Evolutionary conservation across 2,113 vertebrate genomes (phyloP).

Genomic region (Paramisgurnus dabryanus): DNA sequence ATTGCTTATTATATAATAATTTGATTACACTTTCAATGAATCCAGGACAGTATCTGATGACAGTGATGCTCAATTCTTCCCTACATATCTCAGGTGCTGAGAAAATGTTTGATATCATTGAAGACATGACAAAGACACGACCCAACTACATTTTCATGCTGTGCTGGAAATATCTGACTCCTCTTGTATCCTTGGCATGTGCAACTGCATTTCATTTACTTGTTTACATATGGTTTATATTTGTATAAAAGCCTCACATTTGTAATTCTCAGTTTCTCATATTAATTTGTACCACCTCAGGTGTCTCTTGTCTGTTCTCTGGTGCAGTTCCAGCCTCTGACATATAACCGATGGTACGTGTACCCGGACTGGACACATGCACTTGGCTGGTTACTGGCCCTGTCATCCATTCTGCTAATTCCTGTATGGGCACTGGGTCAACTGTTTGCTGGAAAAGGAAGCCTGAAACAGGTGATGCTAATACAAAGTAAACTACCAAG

Average conservation of each 20-base stretch:
- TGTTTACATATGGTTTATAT: background rate
- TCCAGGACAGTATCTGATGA: background rate
- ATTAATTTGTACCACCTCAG: constrained; percentile 43
- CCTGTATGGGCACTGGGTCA: constrained; percentile 53
- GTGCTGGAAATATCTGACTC: constrained; percentile 75
- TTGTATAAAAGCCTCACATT: too few species aligned
- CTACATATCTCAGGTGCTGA: constrained; percentile 61
- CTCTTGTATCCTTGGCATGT: constrained; percentile 70
- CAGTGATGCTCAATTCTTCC: background rate
- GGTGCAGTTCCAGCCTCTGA: constrained; percentile 59
- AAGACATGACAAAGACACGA: constrained; percentile 70
- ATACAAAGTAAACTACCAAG: background rate
- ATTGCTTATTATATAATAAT: too few species aligned
- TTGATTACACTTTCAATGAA: too few species aligned
- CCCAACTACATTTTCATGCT: constrained; percentile 67
- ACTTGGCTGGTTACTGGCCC: constrained; percentile 59
- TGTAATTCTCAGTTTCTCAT: background rate
- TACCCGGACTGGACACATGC: constrained; percentile 62
- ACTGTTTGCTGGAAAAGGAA: constrained; percentile 48
- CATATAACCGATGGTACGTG: constrained; percentile 40
- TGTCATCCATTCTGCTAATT: constrained; percentile 55
- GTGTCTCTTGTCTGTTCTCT: constrained; percentile 55
- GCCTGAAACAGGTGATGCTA: constrained; percentile 54
- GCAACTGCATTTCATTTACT: background rate
- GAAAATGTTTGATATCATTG: constrained; percentile 61